phyloP scores from a whole-genome alignment of 2,888 invertebrate genomes.

The Therioaphis trifolii region DNA sequence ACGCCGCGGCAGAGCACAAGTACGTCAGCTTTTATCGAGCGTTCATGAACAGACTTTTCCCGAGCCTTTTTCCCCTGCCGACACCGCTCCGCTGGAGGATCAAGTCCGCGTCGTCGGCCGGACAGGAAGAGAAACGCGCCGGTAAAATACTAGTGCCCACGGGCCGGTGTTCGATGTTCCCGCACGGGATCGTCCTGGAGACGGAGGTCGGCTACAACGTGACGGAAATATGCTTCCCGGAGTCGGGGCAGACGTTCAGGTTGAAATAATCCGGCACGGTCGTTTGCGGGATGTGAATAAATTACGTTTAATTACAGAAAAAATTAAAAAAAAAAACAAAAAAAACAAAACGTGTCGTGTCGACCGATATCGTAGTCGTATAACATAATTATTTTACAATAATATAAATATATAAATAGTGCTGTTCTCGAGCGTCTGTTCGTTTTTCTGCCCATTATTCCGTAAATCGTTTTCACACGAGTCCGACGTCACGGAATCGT shows the following conservation, averaged over 20 bases:
- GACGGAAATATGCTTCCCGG: slow-evolving; percentile 3
- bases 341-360: too few relatives aligned
- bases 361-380: too few relatives aligned
- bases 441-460: too few relatives aligned
- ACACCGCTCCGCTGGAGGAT: background rate
- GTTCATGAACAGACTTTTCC: background rate
- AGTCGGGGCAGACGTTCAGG: background rate
- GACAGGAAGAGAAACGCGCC: background rate
- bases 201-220: background rate
- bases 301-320: too few relatives aligned
- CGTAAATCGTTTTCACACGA: too few relatives aligned
- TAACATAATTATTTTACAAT: too few relatives aligned
- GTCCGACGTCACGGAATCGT: too few relatives aligned
- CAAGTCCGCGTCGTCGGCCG: background rate
- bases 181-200: background rate
- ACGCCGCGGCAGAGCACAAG: background rate
- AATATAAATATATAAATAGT: too few relatives aligned
- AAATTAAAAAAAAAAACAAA: too few relatives aligned
- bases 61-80: background rate
- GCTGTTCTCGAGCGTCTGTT: too few relatives aligned
- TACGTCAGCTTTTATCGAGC: background rate
- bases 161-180: background rate
- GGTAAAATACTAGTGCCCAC: background rate
- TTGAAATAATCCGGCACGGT: background rate
- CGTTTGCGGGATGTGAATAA: too few relatives aligned